Conservation (phyloP, 2,888 invertebrate genomes). For the Malacosoma neustria region DNA sequence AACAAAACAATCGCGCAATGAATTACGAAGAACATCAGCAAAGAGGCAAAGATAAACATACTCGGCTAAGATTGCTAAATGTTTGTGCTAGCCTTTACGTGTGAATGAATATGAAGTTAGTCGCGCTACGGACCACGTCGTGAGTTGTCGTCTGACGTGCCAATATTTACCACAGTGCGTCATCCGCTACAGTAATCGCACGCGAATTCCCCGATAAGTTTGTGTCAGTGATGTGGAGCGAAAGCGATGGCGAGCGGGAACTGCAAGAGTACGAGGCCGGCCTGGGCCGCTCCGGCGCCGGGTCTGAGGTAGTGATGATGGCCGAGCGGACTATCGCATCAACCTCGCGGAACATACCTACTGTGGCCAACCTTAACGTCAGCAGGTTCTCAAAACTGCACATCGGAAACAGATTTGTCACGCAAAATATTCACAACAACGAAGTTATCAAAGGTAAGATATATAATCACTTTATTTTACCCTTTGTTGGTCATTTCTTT, state of each 20-base stretch:
- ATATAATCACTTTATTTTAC: too few species aligned
- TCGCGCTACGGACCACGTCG: constrained; percentile 26
- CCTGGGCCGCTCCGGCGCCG: constrained; percentile 20
- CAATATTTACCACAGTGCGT: constrained; percentile 19
- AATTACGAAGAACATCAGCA: too few species aligned
- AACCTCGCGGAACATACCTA: constrained; percentile 24
- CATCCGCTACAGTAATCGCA: constrained; percentile 13
- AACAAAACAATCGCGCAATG: too few species aligned
- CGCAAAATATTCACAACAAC: constrained; percentile 50
- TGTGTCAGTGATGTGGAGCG: constrained; percentile 30
- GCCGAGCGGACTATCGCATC: constrained; percentile 24
- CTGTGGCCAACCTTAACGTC: constrained; percentile 39
- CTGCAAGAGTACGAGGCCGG: constrained; percentile 7
- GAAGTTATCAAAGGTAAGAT: constrained; percentile 59
- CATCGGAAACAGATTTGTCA: constrained; percentile 55
- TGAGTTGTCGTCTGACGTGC: constrained; percentile 25
- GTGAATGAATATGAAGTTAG: constrained; percentile 24
- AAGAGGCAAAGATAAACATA: too few species aligned
- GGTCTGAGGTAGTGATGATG: constrained; percentile 36
- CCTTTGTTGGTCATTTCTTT: too few species aligned
- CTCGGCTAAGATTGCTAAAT: constrained; percentile 11
- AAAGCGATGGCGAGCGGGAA: constrained; percentile 18
- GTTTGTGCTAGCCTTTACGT: constrained; percentile 12
- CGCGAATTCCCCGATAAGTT: constrained; percentile 13
- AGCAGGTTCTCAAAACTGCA: constrained; percentile 46